Conservation (phyloP, 2,888 invertebrate species). For the Frankliniella intonsa region DNA sequence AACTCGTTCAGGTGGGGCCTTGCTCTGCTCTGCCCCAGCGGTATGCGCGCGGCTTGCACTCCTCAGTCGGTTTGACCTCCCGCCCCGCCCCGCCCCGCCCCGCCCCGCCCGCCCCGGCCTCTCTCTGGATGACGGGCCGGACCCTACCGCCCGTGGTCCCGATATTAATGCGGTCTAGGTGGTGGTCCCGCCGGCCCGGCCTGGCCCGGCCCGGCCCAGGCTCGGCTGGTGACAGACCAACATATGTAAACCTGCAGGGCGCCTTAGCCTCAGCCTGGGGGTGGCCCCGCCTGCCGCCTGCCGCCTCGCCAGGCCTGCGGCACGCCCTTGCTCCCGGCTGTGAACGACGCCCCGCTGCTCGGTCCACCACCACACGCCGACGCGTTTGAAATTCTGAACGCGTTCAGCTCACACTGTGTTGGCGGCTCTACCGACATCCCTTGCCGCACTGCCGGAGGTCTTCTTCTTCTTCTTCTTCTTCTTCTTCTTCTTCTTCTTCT, state of each 20-base stretch:
- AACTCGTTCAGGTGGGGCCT: too few relatives aligned
- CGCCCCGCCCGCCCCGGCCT: neutral
- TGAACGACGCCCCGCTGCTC: neutral
- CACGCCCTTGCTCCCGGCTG: neutral
- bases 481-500: too few relatives aligned
- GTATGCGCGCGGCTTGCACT: too few relatives aligned
- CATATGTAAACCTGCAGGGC: constrained; percentile 13
- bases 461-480: too few relatives aligned
- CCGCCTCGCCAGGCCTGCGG: neutral
- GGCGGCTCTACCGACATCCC: neutral
- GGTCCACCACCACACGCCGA: neutral
- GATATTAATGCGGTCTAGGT: constrained; percentile 25
- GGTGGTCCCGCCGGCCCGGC: neutral
- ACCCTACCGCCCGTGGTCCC: neutral
- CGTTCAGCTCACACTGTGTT: neutral
- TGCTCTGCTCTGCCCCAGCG: too few relatives aligned
- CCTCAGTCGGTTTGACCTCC: too few relatives aligned
- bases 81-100: neutral
- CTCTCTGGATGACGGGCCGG: neutral
- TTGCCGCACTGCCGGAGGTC: neutral
- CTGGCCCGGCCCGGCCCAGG: neutral
- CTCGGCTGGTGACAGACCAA: constrained; percentile 13
- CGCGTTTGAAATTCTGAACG: constrained; percentile 13
- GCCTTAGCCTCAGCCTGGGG: neutral
- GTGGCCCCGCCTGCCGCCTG: neutral